Percentiles rank a stretch among this genome's conserved stretches.
phyloP scores from a whole-genome alignment of 2,888 invertebrate species.

The Caenorhabditis becei region DNA sequence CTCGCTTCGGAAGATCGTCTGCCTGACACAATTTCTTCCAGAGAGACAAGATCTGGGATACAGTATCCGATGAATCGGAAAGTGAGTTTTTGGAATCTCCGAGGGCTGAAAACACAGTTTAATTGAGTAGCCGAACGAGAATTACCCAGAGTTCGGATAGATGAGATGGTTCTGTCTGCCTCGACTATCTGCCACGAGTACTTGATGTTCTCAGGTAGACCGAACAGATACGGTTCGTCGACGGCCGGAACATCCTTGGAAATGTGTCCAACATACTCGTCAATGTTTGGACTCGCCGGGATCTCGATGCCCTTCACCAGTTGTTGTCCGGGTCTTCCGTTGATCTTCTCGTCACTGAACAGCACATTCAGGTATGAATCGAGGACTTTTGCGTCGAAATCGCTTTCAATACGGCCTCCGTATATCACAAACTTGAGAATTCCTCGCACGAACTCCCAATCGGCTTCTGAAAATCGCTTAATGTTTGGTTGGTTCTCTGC shows the following conservation, averaged over 20 bases:
- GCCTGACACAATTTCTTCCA: constrained; percentile 88
- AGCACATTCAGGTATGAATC: constrained; percentile 85
- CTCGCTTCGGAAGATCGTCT: constrained; percentile 76
- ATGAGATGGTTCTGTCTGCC: constrained; percentile 85
- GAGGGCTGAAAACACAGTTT: constrained; percentile 23
- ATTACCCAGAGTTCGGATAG: constrained; percentile 83
- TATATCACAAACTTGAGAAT: constrained; percentile 89
- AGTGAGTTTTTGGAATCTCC: constrained; percentile 82
- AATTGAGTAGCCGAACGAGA: neutral
- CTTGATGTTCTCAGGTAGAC: constrained; percentile 91
- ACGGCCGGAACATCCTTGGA: constrained; percentile 84
- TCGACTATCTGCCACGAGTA: constrained; percentile 89
- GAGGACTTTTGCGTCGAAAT: constrained; percentile 87
- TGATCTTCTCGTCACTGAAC: constrained; percentile 69
- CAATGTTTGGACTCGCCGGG: constrained; percentile 32
- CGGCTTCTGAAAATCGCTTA: constrained; percentile 80
- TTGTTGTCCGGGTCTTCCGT: constrained; percentile 64
- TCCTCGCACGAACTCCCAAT: constrained; percentile 89
- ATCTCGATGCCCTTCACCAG: constrained; percentile 66
- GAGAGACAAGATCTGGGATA: constrained; percentile 87
- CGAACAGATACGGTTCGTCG: constrained; percentile 85
- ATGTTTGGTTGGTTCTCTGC: too few relatives aligned
- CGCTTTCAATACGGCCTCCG: constrained; percentile 90
- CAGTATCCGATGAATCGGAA: constrained; percentile 84
- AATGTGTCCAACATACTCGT: constrained; percentile 84